Conservation (phyloP, 2,797 vertebrate genomes). For the Hyperoplus lanceolatus region DNA sequence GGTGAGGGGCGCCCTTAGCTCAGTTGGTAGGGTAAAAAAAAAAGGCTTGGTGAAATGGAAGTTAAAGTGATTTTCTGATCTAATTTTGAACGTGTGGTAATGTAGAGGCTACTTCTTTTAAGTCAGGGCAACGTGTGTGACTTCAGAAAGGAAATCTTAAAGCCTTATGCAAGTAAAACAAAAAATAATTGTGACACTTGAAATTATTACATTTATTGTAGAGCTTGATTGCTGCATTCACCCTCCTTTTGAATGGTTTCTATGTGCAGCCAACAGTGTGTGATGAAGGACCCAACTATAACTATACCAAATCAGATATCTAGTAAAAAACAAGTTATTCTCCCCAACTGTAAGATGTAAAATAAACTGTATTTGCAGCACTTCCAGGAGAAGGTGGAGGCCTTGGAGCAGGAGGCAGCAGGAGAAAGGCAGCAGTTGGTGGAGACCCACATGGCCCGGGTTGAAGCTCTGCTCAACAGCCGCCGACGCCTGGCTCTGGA, state of each 20-base stretch:
- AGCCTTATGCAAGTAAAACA: not conserved
- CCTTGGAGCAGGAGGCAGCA: conserved; percentile 95
- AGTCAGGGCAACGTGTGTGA: not conserved
- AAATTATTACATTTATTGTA: not conserved
- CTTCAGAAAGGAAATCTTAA: not conserved
- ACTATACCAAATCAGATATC: not conserved
- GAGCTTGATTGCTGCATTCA: not conserved
- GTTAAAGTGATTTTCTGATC: not conserved
- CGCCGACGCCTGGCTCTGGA: conserved; percentile 93
- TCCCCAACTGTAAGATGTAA: not conserved
- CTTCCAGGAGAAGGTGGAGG: conserved; percentile 98
- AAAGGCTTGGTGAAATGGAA: no score
- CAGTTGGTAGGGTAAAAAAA: no score
- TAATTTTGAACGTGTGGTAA: not conserved
- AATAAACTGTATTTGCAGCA: conserved; percentile 81
- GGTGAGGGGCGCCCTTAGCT: not conserved
- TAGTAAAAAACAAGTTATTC: not conserved
- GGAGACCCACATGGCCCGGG: conserved; percentile 97
- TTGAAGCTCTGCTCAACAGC: conserved; percentile 96
- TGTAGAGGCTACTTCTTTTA: not conserved
- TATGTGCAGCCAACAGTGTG: not conserved
- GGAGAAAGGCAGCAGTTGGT: conserved; percentile 97
- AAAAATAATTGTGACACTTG: not conserved
- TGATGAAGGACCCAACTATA: not conserved
- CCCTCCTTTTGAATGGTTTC: not conserved